Base-by-base conservation (phyloP, 2,797 vertebrate genomes). In the Darevskia nairensis region DNA sequence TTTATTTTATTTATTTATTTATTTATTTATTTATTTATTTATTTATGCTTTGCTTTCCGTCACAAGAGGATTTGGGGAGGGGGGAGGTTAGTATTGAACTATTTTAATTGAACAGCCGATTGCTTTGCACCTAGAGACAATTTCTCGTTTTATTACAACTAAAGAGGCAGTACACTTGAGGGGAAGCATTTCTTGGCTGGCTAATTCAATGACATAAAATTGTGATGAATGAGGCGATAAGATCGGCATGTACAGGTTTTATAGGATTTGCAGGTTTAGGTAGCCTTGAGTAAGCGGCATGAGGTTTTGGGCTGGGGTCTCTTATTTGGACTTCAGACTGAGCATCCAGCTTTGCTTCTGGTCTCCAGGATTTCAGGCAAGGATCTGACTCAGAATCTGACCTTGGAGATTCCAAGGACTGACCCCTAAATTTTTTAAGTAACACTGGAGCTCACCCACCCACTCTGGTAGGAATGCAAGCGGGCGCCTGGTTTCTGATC, bases 81-180 rank as follows among this genome's bases (percentile, higher is more conserved):
- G 92, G 91, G 50, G 50, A 1, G 41, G 41, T 55, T 86, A 39
- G 86, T 91, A 84, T 88, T 85, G 78, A 94, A 95, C 95, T 93
- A 92, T 95, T 94, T 94, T 94, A 94, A 95, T 75, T 87, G 61
- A 94, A 90, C 86, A 93, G 89, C 91, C 80, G 86, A 92, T 93
- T 90, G 90, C 92, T 86, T 93, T 92, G 84, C 75, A 23, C 95
- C 96, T 90, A 92, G 1, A 92, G 90, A 94, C 92, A 92, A 86
- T 93, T 91, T 94, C 93, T 95, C 93, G 87, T 93, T 88, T 94
- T 71, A 94, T 96, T 95, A 95, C 92, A 94, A 55, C 50, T 15
- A 95, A 94, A 95, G 86, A 89, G 75, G 76, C 32, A 59, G 86
- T 90, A 91, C 92, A 80, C 50, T 13, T 84, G 84, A 84, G 75